Conservation (phyloP, 2,888 invertebrate genomes). For the Sphaeridia pumilis region DNA sequence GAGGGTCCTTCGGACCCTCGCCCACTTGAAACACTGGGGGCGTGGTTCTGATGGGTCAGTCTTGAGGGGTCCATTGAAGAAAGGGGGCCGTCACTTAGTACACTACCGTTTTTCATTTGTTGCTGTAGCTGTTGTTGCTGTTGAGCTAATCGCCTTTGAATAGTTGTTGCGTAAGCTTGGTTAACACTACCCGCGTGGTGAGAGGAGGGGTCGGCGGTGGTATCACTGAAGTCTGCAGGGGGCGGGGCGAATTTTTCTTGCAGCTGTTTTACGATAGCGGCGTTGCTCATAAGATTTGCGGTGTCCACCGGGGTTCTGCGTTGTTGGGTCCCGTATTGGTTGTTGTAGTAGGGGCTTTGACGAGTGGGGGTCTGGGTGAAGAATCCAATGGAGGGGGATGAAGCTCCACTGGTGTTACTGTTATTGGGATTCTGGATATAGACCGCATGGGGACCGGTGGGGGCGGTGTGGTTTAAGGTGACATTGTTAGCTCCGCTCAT, state of each 20-base stretch:
- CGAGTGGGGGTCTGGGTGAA: neutral
- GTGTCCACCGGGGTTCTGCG: neutral
- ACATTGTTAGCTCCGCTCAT: too few species aligned
- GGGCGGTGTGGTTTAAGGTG: neutral
- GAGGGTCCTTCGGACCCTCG: neutral
- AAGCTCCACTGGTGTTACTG: neutral
- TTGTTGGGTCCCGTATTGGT: neutral
- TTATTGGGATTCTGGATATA: too few species aligned
- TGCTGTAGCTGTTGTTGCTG: neutral
- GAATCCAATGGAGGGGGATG: neutral
- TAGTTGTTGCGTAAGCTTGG: neutral
- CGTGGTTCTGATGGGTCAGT: neutral
- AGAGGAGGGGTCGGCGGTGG: neutral
- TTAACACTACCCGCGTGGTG: neutral
- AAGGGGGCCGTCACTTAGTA: neutral
- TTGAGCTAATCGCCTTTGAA: neutral
- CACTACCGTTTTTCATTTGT: neutral
- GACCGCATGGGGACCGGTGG: neutral
- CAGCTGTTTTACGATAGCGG: constrained; percentile 1
- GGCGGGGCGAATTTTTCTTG: constrained; percentile 8
- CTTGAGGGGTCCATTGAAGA: neutral
- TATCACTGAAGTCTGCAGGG: neutral
- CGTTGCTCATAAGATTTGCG: neutral
- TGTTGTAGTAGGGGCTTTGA: neutral
- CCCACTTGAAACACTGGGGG: neutral